Conservation (phyloP, 92 coral and sea anemone species). For the Epizoanthus fatuus region DNA sequence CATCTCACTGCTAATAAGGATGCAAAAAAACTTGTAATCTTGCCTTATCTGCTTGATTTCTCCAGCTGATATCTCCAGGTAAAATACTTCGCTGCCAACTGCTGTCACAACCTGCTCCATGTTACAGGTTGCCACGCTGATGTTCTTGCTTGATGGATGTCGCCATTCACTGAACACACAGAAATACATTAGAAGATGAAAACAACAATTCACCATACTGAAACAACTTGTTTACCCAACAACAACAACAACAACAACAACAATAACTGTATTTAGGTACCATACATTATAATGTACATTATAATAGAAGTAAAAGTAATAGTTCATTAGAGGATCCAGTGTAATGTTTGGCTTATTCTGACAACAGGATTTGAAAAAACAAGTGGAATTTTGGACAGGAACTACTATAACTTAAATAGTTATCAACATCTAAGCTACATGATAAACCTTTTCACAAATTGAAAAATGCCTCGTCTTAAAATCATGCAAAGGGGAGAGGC, state of each 20-base stretch:
- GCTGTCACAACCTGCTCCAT: conserved; percentile 91
- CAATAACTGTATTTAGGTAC: no score
- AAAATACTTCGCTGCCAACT: conserved; percentile 93
- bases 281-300: no score
- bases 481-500: no score
- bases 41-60: conserved; percentile 86
- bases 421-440: no score
- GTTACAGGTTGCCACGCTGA: conserved; percentile 98
- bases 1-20: no score
- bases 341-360: no score
- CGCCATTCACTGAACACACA: conserved; percentile 90
- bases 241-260: not conserved
- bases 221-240: not conserved
- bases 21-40: not conserved
- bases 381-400: not conserved
- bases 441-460: no score
- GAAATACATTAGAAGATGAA: not conserved
- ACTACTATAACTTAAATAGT: not conserved
- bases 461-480: no score
- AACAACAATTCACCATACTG: not conserved
- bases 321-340: no score
- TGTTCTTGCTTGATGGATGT: conserved; percentile 88
- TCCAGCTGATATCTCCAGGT: conserved; percentile 81
- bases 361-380: no score
- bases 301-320: no score